phyloP scores from a whole-genome alignment of 2,888 invertebrate genomes.

The Chorisops tibialis region DNA sequence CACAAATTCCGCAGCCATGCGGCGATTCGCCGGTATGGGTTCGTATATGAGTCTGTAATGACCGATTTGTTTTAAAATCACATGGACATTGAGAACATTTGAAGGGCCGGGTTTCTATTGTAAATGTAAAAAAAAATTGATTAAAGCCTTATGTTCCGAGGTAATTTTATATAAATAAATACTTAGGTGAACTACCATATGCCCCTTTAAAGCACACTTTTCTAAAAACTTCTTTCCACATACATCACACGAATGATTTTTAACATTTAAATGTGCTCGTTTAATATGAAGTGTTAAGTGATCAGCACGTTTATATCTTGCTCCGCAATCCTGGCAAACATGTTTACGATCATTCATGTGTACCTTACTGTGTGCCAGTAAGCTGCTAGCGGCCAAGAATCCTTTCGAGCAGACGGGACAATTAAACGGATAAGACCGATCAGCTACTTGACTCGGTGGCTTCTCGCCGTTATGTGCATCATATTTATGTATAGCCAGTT shows the following conservation, averaged over 20 bases:
- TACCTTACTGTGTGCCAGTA: conserved; percentile 28
- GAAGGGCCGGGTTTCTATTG: conserved; percentile 5
- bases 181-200: too few relatives aligned
- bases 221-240: conserved; percentile 29
- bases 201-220: conserved; percentile 3
- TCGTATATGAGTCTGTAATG: conserved; percentile 26
- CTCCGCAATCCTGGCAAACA: conserved; percentile 26
- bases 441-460: too few relatives aligned
- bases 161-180: background rate
- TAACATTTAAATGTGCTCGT: conserved; percentile 30
- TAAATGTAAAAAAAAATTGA: too few relatives aligned
- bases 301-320: conserved; percentile 28
- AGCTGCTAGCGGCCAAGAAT: conserved; percentile 27
- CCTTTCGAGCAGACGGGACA: conserved; percentile 28
- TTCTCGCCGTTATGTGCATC: too few relatives aligned
- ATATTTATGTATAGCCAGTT: too few relatives aligned
- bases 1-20: conserved; percentile 27
- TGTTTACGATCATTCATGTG: conserved; percentile 30
- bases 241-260: conserved; percentile 26
- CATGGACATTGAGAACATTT: conserved; percentile 27
- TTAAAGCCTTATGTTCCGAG: too few relatives aligned
- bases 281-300: conserved; percentile 28
- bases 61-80: conserved; percentile 24
- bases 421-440: conserved; percentile 8
- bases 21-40: conserved; percentile 30